phyloP scores from a whole-genome alignment of 1,140 invertebrate species.

The Drosophila orosa region DNA sequence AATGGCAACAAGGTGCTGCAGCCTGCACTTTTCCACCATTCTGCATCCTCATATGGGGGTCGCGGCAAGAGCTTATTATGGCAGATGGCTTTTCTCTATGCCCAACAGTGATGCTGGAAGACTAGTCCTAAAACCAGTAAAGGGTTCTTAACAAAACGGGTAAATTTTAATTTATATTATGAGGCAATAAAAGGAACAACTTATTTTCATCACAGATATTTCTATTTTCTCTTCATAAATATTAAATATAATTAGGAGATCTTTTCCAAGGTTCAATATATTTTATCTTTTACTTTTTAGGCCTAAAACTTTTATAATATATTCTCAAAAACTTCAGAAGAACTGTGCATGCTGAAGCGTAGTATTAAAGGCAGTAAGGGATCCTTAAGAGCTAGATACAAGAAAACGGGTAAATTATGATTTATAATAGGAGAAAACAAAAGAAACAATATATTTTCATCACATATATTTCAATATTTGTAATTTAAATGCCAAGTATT shows the following conservation, averaged over 20 bases:
- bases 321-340: not conserved
- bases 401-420: too few species aligned
- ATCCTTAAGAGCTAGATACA: not conserved
- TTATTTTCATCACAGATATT: not conserved
- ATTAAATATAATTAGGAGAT: not conserved
- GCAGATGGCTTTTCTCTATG: conserved; percentile 10
- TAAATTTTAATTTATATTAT: too few species aligned
- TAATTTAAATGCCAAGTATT: not conserved
- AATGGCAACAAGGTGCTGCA: conserved; percentile 41
- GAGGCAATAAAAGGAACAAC: too few species aligned
- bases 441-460: too few species aligned
- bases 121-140: not conserved
- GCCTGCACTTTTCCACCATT: conserved; percentile 23
- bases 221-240: not conserved
- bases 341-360: too few species aligned
- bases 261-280: not conserved
- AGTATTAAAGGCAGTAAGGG: too few species aligned
- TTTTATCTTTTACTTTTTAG: not conserved
- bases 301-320: not conserved
- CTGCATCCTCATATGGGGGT: not conserved
- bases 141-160: too few species aligned
- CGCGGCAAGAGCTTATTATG: conserved; percentile 38
- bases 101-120: conserved; percentile 13
- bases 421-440: too few species aligned
- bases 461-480: not conserved